A percentile compares a stretch with the other conserved stretches of the same genome.
Evolutionary conservation across 2,113 vertebrate genomes (phyloP).

Genomic region (Mustela lutreola): DNA sequence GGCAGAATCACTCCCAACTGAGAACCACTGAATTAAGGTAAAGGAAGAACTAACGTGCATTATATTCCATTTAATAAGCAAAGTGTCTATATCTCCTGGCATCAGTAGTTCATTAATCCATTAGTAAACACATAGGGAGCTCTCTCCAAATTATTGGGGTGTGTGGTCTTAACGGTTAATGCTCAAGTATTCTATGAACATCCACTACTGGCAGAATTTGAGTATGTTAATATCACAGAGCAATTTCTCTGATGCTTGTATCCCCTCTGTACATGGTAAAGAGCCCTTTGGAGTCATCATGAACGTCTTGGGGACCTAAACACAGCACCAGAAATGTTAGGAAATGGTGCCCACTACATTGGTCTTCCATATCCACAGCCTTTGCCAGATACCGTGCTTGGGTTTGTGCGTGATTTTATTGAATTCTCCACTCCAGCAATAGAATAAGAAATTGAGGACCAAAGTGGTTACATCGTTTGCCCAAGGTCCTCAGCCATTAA

Average conservation of each 20-base stretch:
- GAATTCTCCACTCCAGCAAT: background rate
- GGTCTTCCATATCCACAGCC: background rate
- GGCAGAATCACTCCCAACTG: background rate
- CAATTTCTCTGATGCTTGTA: background rate
- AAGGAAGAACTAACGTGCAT: background rate
- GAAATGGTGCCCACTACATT: background rate
- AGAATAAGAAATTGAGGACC: background rate
- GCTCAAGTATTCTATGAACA: background rate
- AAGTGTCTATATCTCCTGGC: background rate
- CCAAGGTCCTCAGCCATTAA: background rate
- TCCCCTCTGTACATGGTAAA: background rate
- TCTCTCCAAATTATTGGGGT: background rate
- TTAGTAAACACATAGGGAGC: background rate
- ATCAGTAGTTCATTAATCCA: background rate
- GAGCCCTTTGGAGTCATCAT: background rate
- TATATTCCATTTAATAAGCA: background rate
- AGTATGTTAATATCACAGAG: background rate
- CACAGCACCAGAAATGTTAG: background rate
- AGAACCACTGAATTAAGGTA: background rate
- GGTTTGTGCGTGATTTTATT: background rate
- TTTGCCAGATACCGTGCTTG: background rate
- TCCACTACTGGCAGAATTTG: background rate
- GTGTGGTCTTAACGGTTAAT: background rate
- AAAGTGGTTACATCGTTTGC: background rate
- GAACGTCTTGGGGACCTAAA: background rate